Percentiles rank a stretch among this genome's conserved stretches.
These are phyloP conservation scores for Xestia ashworthii DNA, from an alignment of 2,888 invertebrate species.

Conservation along the genomic window DNA sequence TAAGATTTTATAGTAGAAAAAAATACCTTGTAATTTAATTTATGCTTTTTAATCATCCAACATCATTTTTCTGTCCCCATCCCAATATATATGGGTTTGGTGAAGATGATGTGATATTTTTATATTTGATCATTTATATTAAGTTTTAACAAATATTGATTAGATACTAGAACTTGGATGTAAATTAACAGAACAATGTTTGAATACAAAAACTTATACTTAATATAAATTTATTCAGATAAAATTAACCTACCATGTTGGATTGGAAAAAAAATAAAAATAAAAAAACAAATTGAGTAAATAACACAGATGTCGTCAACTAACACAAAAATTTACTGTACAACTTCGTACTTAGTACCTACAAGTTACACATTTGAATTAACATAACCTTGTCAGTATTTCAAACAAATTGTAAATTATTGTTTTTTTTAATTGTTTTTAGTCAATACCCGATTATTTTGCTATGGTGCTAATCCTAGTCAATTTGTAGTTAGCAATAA, in stretches of 20 bases:
- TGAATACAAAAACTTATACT: not conserved
- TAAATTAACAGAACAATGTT: constrained; percentile 2
- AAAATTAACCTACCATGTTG: not conserved
- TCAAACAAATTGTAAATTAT: not conserved
- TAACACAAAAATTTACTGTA: not conserved
- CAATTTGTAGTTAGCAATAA: constrained; percentile 68
- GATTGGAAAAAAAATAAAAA: not conserved
- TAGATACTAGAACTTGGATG: constrained; percentile 16
- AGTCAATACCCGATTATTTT: constrained; percentile 68
- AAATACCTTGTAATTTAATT: constrained; percentile 40
- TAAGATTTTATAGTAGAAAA: constrained; percentile 55
- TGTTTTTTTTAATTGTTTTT: not conserved
- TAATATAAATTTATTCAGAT: not conserved
- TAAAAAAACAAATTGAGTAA: not conserved
- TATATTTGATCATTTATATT: constrained; percentile 3
- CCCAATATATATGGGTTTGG: not conserved
- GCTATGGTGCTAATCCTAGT: constrained; percentile 79
- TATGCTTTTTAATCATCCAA: constrained; percentile 34
- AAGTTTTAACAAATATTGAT: constrained; percentile 38
- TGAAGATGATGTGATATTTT: not conserved
- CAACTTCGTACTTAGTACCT: not conserved
- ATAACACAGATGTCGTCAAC: not conserved
- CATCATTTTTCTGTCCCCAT: not conserved
- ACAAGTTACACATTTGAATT: not conserved
- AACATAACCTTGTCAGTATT: not conserved